Conservation (phyloP, 2,797 vertebrate genomes). For the Miichthys miiuy region DNA sequence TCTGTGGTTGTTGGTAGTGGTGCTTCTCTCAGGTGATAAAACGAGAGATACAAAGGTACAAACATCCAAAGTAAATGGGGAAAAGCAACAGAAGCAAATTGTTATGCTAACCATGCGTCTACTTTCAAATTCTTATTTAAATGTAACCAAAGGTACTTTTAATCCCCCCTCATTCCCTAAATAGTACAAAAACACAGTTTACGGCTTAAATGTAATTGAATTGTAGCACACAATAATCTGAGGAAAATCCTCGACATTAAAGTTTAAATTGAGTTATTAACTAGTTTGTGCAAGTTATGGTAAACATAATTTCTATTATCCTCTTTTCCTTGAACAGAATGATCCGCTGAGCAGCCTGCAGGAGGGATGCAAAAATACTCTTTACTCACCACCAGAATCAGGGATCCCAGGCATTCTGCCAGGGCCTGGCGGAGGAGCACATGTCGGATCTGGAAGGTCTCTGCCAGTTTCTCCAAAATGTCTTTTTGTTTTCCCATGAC, state of each 20-base stretch:
- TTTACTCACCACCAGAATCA: slow-evolving; percentile 90
- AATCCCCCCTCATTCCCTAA: not conserved
- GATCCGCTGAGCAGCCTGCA: slow-evolving; percentile 11
- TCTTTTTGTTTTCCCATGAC: slow-evolving; percentile 88
- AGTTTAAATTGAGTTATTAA: not conserved
- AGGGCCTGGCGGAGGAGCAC: slow-evolving; percentile 87
- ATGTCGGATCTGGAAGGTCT: slow-evolving; percentile 84
- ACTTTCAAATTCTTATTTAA: not conserved
- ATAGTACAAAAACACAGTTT: not conserved
- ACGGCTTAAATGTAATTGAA: not conserved
- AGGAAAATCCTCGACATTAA: not conserved
- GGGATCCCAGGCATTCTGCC: slow-evolving; percentile 89
- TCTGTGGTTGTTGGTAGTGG: not conserved
- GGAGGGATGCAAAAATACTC: slow-evolving; percentile 21
- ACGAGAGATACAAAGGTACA: not conserved
- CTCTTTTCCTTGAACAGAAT: not conserved
- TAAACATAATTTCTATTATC: not conserved
- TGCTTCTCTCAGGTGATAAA: too few species aligned
- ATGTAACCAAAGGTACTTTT: not conserved
- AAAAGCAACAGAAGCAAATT: not conserved
- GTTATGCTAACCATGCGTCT: not conserved
- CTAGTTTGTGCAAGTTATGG: not conserved
- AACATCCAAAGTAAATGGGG: not conserved
- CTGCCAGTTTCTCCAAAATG: slow-evolving; percentile 81
- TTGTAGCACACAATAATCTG: not conserved